A percentile compares a stretch with the other conserved stretches of the same genome.
Conservation (phyloP, 2,888 invertebrate genomes). For the Plusia festucae region DNA sequence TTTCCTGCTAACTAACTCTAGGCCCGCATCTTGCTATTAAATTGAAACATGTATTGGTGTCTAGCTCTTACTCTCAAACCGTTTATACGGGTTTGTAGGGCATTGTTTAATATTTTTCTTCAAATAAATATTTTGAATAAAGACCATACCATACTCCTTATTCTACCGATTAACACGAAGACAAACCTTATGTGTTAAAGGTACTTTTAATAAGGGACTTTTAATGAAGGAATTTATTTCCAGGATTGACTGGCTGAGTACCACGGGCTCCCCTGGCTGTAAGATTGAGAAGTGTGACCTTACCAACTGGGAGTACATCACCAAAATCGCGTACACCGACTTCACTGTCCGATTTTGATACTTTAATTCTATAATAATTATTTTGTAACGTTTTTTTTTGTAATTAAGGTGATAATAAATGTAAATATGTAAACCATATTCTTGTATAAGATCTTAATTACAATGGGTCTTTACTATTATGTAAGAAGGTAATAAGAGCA, state of each 20-base stretch:
- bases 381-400: slow-evolving; percentile 22
- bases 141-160: background rate
- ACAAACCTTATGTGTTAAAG: background rate
- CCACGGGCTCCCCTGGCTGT: slow-evolving; percentile 95
- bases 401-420: slow-evolving; percentile 35
- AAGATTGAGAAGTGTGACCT: slow-evolving; percentile 95
- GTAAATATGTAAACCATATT: slow-evolving; percentile 13
- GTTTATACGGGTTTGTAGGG: no score
- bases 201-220: slow-evolving; percentile 37
- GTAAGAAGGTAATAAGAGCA: no score
- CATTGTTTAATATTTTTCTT: no score
- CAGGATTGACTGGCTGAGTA: slow-evolving; percentile 95
- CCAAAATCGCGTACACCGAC: slow-evolving; percentile 90
- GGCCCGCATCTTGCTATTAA: no score
- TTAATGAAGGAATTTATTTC: no score
- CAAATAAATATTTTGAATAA: no score
- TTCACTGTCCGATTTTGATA: slow-evolving; percentile 95
- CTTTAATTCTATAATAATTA: slow-evolving; percentile 14
- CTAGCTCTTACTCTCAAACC: no score
- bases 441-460: background rate
- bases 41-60: no score
- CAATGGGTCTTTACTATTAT: no score
- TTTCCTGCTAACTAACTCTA: no score
- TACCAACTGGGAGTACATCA: slow-evolving; percentile 94
- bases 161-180: background rate